These are phyloP conservation scores for Tetramorium alpestre DNA, from an alignment of 1,140 invertebrate species.

Conservation along the genomic window DNA sequence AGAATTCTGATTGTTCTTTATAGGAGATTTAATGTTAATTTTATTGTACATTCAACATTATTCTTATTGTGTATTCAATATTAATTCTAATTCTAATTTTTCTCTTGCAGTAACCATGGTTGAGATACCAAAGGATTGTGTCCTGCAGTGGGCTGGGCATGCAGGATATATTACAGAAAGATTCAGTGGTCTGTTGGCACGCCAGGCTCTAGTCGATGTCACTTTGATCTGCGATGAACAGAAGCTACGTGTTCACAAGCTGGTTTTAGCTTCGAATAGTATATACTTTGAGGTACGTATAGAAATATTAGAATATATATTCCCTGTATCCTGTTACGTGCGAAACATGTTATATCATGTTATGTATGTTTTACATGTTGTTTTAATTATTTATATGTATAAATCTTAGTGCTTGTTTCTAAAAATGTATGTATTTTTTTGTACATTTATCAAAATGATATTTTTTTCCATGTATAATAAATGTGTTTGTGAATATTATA, in stretches of 20 bases:
- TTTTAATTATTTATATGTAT: not conserved
- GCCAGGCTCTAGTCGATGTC: slow-evolving; percentile 87
- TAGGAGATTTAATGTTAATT: not conserved
- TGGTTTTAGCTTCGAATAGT: slow-evolving; percentile 88
- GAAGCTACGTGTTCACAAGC: slow-evolving; percentile 87
- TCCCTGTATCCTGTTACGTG: not conserved
- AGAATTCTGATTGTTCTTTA: not conserved
- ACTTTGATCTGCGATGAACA: slow-evolving; percentile 87
- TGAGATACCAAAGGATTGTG: slow-evolving; percentile 80
- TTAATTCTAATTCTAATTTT: not conserved
- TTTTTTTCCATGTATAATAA: not conserved
- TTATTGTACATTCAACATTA: not conserved
- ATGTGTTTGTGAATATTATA: not conserved
- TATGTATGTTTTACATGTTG: slow-evolving; percentile 1
- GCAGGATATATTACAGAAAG: slow-evolving; percentile 86
- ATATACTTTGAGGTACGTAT: slow-evolving; percentile 87
- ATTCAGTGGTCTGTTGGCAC: slow-evolving; percentile 86
- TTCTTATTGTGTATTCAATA: not conserved
- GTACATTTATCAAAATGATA: not conserved
- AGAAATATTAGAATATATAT: not conserved
- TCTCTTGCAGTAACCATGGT: slow-evolving; percentile 77
- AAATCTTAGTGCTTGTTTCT: not conserved
- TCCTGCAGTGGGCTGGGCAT: slow-evolving; percentile 86
- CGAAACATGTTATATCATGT: not conserved
- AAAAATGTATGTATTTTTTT: not conserved